phyloP scores from a whole-genome alignment of 2,113 vertebrate species.

The Malurus melanocephalus region DNA sequence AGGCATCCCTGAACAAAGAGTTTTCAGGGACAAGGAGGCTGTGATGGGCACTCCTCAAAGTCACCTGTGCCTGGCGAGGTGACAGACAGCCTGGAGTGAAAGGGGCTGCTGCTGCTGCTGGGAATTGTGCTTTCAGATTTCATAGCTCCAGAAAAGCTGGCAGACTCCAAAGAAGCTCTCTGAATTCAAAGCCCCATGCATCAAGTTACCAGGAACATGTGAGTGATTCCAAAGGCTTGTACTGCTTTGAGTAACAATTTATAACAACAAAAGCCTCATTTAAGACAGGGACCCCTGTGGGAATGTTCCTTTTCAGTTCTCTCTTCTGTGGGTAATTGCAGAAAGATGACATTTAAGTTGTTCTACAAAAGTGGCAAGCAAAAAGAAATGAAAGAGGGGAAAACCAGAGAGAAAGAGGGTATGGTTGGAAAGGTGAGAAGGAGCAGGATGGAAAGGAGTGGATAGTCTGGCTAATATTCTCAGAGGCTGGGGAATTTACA shows the following conservation, averaged over 20 bases:
- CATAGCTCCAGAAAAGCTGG: slow-evolving; percentile 43
- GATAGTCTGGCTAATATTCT: neutral
- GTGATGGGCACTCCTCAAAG: neutral
- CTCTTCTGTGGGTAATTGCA: slow-evolving; percentile 67
- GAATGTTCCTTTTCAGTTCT: slow-evolving; percentile 69
- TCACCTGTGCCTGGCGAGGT: neutral
- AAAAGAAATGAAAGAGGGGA: neutral
- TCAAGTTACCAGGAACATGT: slow-evolving; percentile 47
- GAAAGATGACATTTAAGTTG: slow-evolving; percentile 71
- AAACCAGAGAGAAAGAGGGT: neutral
- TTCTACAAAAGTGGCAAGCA: slow-evolving; percentile 55
- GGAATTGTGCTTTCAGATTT: neutral
- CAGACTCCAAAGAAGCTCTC: slow-evolving; percentile 48
- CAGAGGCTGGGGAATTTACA: neutral
- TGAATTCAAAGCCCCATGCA: slow-evolving; percentile 60
- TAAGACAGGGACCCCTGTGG: slow-evolving; percentile 71
- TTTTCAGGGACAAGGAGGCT: neutral
- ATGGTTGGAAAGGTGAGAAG: neutral
- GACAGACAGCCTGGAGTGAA: neutral
- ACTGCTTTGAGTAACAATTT: slow-evolving; percentile 73
- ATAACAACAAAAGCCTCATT: slow-evolving; percentile 72
- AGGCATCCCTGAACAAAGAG: accelerated
- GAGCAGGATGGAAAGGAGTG: neutral
- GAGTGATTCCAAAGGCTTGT: slow-evolving; percentile 67
- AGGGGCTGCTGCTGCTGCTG: neutral